These are phyloP conservation scores for Ursus arctos DNA, from an alignment of 2,113 vertebrate genomes.

Conservation along the genomic window DNA sequence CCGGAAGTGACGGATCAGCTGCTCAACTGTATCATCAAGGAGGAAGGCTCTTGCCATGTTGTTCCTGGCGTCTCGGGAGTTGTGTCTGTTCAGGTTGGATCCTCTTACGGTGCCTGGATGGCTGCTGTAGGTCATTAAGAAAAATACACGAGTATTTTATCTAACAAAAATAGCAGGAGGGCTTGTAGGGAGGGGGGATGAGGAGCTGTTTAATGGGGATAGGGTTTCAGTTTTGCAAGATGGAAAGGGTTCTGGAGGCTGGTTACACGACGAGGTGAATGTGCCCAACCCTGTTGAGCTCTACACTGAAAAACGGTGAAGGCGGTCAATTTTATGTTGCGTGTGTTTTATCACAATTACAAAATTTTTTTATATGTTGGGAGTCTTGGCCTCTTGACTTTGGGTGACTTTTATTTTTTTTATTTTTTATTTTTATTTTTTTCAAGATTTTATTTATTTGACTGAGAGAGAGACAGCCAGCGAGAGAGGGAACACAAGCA, in stretches of 20 bases:
- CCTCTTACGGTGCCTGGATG: neutral
- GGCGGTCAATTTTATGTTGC: neutral
- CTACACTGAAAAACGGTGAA: neutral
- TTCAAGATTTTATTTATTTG: no score
- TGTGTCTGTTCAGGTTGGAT: neutral
- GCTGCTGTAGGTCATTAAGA: neutral
- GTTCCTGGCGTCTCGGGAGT: neutral
- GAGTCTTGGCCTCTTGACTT: neutral
- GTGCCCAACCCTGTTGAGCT: neutral
- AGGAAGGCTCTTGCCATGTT: neutral
- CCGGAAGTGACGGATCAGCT: neutral
- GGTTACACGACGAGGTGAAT: neutral
- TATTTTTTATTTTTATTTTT: neutral
- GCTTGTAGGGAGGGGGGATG: neutral
- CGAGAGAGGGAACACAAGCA: no score
- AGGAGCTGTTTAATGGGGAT: neutral
- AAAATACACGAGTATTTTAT: neutral
- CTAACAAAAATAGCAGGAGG: neutral
- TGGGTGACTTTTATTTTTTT: neutral
- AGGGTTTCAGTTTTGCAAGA: neutral
- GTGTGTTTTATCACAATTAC: neutral
- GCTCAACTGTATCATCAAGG: no score
- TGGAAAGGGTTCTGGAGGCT: neutral
- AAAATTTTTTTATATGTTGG: neutral
- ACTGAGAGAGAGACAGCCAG: no score